Base-by-base conservation (phyloP, 2,797 vertebrate genomes). In the Bucorvus abyssinicus region DNA sequence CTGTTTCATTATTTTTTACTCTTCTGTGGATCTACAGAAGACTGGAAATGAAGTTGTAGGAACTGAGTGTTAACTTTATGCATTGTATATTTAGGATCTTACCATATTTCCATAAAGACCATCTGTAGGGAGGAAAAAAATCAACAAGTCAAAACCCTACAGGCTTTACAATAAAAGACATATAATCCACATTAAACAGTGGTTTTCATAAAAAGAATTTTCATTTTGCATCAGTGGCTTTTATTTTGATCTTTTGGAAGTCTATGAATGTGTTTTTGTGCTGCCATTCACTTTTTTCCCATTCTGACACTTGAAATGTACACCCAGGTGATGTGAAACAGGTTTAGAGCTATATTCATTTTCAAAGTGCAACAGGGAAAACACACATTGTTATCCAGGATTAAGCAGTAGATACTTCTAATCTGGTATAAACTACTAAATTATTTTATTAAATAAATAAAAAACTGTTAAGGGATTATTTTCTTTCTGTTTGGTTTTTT, bases 21-120 rank as follows among this genome's bases (percentile, higher is more conserved):
- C 29, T 74, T 95, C 89, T 91, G 17, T 87, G 45, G 83, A 93
- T 85, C 47, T 73, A 50, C n/a, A 87, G 52, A 78, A 87, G 74
- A 27, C 61, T 95, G 49, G 42, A 97, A 96, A 86, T 94, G 70
- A 97, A 88, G 40, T 34, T 70, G 77, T 40, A 93, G 70, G 32
- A 93, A 87, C 63, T 93, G 78, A 52, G n/a, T 88, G 73, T 11
- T 95, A 94, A 86, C 56, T 91, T 95, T 75, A 71, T 90, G 19
- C 32, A 74, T 32, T 3, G 2, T 87, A 36, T 82, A 95, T 74
- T 94, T 91, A 93, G 32, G 3, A 34, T 27, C 67, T 94, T 90
- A 59, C 52, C 68, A 40, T 67, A 77, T 50, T 95, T 90, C 24
- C 83, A 87, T 91, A 87, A 91, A 82, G 36, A 89, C 81, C 89